These are phyloP conservation scores for Osmoderma eremita DNA, from an alignment of 2,888 invertebrate genomes.

Conservation along the genomic window DNA sequence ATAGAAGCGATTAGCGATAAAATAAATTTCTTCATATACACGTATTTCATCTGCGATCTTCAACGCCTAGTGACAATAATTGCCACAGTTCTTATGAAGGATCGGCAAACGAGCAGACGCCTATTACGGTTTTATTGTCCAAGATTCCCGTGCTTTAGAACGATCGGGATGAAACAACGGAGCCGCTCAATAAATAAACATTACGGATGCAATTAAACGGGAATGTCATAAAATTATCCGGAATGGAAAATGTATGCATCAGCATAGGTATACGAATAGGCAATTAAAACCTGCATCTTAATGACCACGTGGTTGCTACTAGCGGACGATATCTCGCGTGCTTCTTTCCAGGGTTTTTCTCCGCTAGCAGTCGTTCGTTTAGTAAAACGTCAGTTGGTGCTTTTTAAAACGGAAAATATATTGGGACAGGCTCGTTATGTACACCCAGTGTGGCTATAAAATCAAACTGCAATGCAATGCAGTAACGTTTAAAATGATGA, in stretches of 20 bases:
- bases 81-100: background rate
- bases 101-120: background rate
- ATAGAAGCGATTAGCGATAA: too few species aligned
- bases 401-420: too few species aligned
- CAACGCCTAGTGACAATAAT: conserved; percentile 1
- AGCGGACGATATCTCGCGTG: conserved; percentile 6
- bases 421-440: too few species aligned
- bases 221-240: conserved; percentile 13
- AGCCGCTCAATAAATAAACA: conserved; percentile 16
- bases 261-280: background rate
- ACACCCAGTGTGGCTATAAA: too few species aligned
- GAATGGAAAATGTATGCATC: background rate
- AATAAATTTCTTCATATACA: background rate
- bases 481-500: too few species aligned
- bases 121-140: conserved; percentile 11
- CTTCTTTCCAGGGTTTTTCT: background rate
- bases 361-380: conserved; percentile 1
- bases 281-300: conserved; percentile 11
- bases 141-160: conserved; percentile 2
- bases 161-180: conserved; percentile 11
- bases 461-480: too few species aligned
- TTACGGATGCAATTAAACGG: conserved; percentile 15
- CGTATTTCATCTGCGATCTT: background rate
- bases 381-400: background rate
- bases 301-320: background rate